A percentile compares a stretch with the other conserved stretches of the same genome.
phyloP scores from a whole-genome alignment of 2,888 invertebrate species.

The Dyspetes luteomarginatus region DNA sequence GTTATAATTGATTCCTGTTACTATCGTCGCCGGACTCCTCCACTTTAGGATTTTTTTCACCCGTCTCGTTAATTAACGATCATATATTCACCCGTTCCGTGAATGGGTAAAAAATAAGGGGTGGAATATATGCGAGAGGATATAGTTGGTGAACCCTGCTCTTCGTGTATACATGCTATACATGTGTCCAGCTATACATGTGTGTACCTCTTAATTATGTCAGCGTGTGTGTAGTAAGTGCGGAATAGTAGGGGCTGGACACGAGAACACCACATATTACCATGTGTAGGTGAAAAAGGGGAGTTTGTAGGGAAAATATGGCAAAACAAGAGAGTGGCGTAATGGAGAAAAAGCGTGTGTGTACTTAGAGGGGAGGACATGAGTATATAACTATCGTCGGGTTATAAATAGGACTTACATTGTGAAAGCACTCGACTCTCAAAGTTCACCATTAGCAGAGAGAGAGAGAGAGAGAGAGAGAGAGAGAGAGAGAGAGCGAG shows the following conservation, averaged over 20 bases:
- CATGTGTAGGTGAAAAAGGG: neutral
- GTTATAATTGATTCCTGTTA: no score
- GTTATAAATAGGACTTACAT: constrained; percentile 62
- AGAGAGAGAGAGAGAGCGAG: neutral
- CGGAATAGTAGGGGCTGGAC: neutral
- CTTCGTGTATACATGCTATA: no score
- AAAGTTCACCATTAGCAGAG: constrained; percentile 29
- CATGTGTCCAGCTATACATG: no score
- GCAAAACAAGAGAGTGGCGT: constrained; percentile 10
- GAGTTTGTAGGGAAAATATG: constrained; percentile 11
- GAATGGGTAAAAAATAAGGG: no score
- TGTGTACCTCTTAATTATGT: neutral
- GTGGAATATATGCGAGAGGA: no score
- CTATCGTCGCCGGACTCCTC: no score
- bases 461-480: constrained; percentile 6
- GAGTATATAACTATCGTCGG: constrained; percentile 32
- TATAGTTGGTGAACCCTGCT: no score
- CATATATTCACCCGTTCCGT: no score
- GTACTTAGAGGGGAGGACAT: constrained; percentile 8
- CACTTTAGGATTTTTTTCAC: no score
- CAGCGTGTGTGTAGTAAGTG: neutral
- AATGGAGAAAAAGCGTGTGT: constrained; percentile 1
- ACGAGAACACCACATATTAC: no score
- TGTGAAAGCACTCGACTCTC: constrained; percentile 38
- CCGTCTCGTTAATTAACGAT: no score